These are phyloP conservation scores for Sebastes nivosus DNA, from an alignment of 2,797 vertebrate genomes.

Conservation along the genomic window DNA sequence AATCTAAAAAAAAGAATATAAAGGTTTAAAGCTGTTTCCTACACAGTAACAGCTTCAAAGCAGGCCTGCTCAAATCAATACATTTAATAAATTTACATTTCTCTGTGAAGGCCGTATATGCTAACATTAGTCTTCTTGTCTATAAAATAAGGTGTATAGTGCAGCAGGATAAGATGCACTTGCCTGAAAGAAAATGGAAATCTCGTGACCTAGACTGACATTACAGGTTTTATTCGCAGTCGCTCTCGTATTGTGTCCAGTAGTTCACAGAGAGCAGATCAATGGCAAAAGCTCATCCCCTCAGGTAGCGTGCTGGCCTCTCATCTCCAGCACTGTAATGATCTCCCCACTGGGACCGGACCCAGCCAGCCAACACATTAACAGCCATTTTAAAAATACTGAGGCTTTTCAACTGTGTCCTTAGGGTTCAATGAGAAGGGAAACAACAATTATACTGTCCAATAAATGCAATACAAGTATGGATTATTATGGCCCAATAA, in stretches of 20 bases:
- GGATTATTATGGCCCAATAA: slow-evolving; percentile 54
- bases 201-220: slow-evolving; percentile 60
- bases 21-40: not conserved
- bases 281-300: slow-evolving; percentile 62
- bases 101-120: not conserved
- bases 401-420: slow-evolving; percentile 54
- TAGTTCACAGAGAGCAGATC: slow-evolving; percentile 61
- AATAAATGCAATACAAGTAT: slow-evolving; percentile 55
- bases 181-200: slow-evolving; percentile 50
- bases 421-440: slow-evolving; percentile 46
- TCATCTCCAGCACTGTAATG: slow-evolving; percentile 69
- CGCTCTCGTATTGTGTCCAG: slow-evolving; percentile 44
- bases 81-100: slow-evolving; percentile 21
- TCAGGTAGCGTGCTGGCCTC: slow-evolving; percentile 62
- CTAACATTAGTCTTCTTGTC: not conserved
- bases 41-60: not conserved
- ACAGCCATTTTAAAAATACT: slow-evolving; percentile 60
- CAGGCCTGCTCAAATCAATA: slow-evolving; percentile 10
- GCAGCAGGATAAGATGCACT: not conserved
- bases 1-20: not conserved
- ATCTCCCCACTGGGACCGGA: slow-evolving; percentile 68
- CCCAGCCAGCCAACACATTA: slow-evolving; percentile 70
- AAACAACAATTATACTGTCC: slow-evolving; percentile 56
- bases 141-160: not conserved
- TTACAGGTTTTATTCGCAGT: slow-evolving; percentile 28